Conservation (phyloP, 2,888 invertebrate species). For the Syrista parreyssii region DNA sequence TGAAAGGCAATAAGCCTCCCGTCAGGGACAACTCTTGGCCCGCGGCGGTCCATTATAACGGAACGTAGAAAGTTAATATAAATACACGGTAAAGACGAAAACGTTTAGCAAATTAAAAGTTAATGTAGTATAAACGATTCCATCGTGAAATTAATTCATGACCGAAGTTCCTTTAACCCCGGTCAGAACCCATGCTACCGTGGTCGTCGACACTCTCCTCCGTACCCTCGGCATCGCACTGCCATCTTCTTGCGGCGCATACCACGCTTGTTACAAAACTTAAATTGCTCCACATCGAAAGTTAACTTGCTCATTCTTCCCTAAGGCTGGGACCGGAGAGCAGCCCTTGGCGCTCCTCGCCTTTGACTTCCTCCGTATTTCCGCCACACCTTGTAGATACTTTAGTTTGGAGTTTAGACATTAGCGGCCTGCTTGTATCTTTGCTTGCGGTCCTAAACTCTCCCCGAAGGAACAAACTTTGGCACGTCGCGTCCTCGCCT, state of each 20-base stretch:
- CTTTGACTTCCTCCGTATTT: slow-evolving; percentile 9
- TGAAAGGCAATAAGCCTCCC: slow-evolving; percentile 36
- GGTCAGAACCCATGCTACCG: neutral
- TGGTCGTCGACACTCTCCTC: neutral
- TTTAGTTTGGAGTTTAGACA: slow-evolving; percentile 21
- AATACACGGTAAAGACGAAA: slow-evolving; percentile 31
- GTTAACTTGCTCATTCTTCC: slow-evolving; percentile 51
- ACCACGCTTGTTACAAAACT: slow-evolving; percentile 52
- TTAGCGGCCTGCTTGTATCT: slow-evolving; percentile 11
- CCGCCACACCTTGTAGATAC: slow-evolving; percentile 16
- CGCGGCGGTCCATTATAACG: slow-evolving; percentile 35
- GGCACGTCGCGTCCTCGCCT: neutral
- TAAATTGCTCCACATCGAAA: slow-evolving; percentile 55
- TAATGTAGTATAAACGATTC: slow-evolving; percentile 48
- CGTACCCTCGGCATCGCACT: neutral
- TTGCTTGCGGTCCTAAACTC: slow-evolving; percentile 11
- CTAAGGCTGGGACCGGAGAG: slow-evolving; percentile 21
- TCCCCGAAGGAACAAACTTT: neutral
- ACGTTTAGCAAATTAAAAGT: slow-evolving; percentile 49
- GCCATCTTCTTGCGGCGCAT: slow-evolving; percentile 29
- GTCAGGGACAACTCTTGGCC: slow-evolving; percentile 38
- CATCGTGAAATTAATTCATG: slow-evolving; percentile 50
- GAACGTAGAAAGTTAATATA: slow-evolving; percentile 40
- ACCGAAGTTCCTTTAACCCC: slow-evolving; percentile 33
- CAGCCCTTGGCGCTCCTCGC: slow-evolving; percentile 4